Base-by-base conservation (phyloP, 2,888 invertebrate genomes). In the Ennomos quercinarius region DNA sequence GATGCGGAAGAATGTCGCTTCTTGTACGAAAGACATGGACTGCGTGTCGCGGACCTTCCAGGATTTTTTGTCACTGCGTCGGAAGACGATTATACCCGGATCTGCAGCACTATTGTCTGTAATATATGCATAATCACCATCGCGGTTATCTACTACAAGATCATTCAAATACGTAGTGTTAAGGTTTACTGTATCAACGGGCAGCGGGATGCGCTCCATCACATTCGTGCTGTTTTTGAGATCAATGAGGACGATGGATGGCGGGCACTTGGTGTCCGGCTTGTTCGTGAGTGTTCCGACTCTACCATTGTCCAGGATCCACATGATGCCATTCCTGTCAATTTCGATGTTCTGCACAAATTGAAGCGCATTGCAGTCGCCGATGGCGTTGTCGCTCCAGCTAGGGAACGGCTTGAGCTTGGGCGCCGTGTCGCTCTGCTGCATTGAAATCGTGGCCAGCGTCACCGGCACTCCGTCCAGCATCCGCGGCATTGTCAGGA, bases 281-380 rank as follows among this genome's bases (percentile, higher is more conserved):
- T 77, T 84, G 56, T 84, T 86, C 0, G 93, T 93, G 64, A 95
- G 86, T 1, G 95, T 95, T 9, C 93, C 93, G 0, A 94, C 93
- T 58, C 95, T 91, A 0, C 96, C 96, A 49, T 95, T 94, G 67
- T 96, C 96, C 48, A 95, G 91, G 37, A 94, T 93, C 93, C 95
- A 95, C 93, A 96, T 94, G 10, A 95, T 84, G 4, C 96, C 96
- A 62, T 93, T 93, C 2, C 93, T 93, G 80, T 96, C 96, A 46
- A 96, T 94, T 77, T 96, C 96, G 67, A 96, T 89, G 70, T 95
- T 95, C 80, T 96, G 96, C 27, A 96, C 96, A 74, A 95, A 95
- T 79, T 96, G 96, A 61, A 97, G 87, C 1, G 95, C 94, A 11
- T 87, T 82, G 81, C 96, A 96, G 74, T 96, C 94, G 0, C 95